phyloP scores from a whole-genome alignment of 2,888 invertebrate genomes.

The Cantharis nigra region DNA sequence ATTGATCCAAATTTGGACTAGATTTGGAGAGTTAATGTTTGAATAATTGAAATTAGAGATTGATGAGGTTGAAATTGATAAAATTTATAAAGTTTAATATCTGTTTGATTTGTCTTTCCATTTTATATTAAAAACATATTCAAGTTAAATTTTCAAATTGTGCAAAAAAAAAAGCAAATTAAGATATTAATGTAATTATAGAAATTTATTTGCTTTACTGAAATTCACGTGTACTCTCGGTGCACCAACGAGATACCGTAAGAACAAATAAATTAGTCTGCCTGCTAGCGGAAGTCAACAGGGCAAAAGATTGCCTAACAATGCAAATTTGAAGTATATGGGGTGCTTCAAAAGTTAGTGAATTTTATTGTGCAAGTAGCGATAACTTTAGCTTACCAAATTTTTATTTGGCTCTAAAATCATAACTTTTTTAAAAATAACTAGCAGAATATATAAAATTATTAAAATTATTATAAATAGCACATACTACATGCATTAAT shows the following conservation, averaged over 20 bases:
- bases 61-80: too few species aligned
- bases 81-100: too few species aligned
- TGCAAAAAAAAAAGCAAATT: neutral
- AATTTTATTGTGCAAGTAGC: neutral
- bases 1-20: too few species aligned
- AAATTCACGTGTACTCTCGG: neutral
- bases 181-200: neutral
- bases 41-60: too few species aligned
- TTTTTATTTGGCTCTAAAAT: neutral
- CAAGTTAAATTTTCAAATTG: too few species aligned
- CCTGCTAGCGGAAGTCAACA: neutral
- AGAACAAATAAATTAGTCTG: neutral
- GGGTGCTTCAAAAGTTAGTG: neutral
- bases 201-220: neutral
- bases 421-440: too few species aligned
- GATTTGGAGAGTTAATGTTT: too few species aligned
- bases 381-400: neutral
- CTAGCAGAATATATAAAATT: too few species aligned
- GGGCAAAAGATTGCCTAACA: neutral
- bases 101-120: too few species aligned
- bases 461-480: too few species aligned
- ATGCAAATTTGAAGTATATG: neutral
- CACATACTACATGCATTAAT: too few species aligned
- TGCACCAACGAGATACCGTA: neutral
- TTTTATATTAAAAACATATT: too few species aligned